phyloP scores from a whole-genome alignment of 2,113 vertebrate species.

The Rhinolophus ferrumequinum region DNA sequence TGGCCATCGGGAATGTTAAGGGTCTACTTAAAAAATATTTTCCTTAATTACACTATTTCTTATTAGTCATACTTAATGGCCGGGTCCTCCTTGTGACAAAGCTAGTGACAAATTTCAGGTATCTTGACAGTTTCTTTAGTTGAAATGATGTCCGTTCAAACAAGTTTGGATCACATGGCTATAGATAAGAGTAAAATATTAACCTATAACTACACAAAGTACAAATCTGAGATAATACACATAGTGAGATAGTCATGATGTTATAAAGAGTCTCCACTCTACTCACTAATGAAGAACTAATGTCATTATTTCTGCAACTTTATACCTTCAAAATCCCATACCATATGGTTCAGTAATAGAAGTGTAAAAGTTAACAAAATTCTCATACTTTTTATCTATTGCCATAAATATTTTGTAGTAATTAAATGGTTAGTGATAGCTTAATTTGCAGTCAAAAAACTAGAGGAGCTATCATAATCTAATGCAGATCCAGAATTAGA shows the following conservation, averaged over 20 bases:
- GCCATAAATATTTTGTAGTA: background rate
- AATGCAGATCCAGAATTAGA: background rate
- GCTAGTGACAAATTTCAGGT: background rate
- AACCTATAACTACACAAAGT: background rate
- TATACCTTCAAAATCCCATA: background rate
- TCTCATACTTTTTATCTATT: background rate
- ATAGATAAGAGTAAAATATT: background rate
- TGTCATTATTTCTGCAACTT: background rate
- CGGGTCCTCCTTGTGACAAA: background rate
- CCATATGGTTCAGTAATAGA: background rate
- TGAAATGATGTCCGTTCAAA: background rate
- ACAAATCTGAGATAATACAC: background rate
- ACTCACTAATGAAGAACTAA: background rate
- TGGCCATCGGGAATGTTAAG: background rate
- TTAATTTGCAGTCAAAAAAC: background rate
- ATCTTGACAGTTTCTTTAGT: background rate
- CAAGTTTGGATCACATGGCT: background rate
- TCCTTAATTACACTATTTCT: background rate
- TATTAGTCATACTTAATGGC: background rate
- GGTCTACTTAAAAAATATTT: background rate
- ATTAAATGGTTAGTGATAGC: background rate
- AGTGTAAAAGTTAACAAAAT: background rate
- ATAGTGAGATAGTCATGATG: fast-evolving
- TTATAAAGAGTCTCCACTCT: background rate
- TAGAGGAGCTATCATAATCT: background rate